Evolutionary conservation across 2,797 vertebrate species (phyloP).

Genomic region (Anas acuta): DNA sequence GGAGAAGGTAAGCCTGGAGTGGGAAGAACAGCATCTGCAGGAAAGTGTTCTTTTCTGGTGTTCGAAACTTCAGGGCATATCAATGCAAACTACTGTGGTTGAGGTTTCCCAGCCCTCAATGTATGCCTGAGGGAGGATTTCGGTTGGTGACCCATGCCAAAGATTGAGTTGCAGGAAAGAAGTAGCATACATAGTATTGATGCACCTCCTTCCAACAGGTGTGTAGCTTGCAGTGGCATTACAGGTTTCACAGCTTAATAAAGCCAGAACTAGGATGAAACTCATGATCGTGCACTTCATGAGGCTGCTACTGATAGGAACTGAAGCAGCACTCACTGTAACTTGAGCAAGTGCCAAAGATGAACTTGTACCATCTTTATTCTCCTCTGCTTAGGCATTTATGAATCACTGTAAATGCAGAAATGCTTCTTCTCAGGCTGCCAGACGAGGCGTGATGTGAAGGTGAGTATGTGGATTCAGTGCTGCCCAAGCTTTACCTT

Average conservation of each 20-base stretch:
- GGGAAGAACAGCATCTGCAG: not conserved
- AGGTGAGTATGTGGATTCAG: not conserved
- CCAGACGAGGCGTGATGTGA: not conserved
- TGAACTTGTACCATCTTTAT: not conserved
- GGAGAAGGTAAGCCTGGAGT: not conserved
- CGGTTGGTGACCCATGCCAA: not conserved
- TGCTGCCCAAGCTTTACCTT: not conserved
- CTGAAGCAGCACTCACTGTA: not conserved
- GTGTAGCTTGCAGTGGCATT: not conserved
- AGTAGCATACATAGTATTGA: not conserved
- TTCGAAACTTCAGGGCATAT: not conserved
- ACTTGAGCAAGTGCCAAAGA: not conserved
- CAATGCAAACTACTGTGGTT: not conserved
- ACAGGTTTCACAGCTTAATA: not conserved
- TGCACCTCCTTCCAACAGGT: not conserved
- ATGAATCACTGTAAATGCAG: not conserved
- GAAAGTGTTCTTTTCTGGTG: fast-evolving
- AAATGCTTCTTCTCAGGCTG: not conserved
- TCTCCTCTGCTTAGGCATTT: not conserved
- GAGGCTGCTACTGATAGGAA: not conserved
- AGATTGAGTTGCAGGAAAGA: not conserved
- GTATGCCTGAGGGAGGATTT: not conserved
- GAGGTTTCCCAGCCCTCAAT: not conserved
- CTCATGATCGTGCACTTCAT: not conserved
- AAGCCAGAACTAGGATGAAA: not conserved